Conservation (phyloP, 2,888 invertebrate genomes). For the Limnephilus lunatus region DNA sequence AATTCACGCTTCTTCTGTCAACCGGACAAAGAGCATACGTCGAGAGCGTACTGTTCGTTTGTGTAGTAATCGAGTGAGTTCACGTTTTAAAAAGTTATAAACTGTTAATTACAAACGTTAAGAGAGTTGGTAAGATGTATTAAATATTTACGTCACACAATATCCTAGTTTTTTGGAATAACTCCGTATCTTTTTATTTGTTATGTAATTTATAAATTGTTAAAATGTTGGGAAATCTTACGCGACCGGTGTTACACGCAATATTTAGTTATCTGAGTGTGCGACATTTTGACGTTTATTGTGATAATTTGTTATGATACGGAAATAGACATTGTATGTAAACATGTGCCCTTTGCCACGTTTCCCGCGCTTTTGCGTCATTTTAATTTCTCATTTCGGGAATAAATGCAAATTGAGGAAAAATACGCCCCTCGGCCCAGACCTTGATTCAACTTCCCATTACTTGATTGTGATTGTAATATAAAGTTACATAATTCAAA, state of each 20-base stretch:
- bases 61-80: constrained; percentile 9
- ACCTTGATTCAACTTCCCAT: constrained; percentile 26
- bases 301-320: constrained; percentile 41
- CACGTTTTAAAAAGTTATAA: neutral
- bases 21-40: constrained; percentile 47
- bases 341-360: constrained; percentile 41
- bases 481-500: constrained; percentile 50
- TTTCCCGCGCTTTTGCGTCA: constrained; percentile 43
- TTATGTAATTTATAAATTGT: constrained; percentile 31
- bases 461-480: constrained; percentile 34
- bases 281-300: constrained; percentile 35
- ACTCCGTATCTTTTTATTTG: constrained; percentile 19
- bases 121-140: constrained; percentile 2
- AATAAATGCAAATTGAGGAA: neutral
- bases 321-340: constrained; percentile 32
- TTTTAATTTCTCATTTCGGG: constrained; percentile 17
- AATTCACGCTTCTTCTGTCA: constrained; percentile 60
- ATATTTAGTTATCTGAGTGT: neutral
- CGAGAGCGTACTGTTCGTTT: neutral
- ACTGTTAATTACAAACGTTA: neutral
- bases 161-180: constrained; percentile 8
- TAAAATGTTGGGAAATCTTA: neutral
- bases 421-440: constrained; percentile 14
- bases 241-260: neutral
- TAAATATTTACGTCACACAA: constrained; percentile 13